Evolutionary conservation across 1,140 invertebrate genomes (phyloP).

Genomic region (Bicyclus anynana): DNA sequence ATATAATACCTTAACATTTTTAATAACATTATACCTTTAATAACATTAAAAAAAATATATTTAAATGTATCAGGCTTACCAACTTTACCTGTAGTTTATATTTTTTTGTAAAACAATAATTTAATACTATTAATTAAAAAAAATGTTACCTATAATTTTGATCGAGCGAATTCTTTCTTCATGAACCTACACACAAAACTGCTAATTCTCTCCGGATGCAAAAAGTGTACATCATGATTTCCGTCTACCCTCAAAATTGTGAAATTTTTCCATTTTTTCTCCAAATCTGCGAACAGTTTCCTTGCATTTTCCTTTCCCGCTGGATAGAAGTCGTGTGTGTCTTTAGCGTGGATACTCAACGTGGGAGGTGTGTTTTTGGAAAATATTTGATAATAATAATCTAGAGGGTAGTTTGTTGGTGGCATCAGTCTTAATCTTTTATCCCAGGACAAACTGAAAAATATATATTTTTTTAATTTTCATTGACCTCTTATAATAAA

Average conservation of each 20-base stretch:
- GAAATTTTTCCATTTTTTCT: conserved; percentile 23
- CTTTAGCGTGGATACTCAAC: conserved; percentile 30
- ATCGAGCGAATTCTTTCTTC: background rate
- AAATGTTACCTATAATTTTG: no score
- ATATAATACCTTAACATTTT: no score
- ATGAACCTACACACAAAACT: conserved; percentile 4
- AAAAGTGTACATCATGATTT: conserved; percentile 45
- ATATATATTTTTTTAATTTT: no score
- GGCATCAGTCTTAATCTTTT: conserved; percentile 6
- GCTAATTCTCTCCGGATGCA: conserved; percentile 25
- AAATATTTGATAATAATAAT: conserved; percentile 17
- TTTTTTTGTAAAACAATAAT: no score
- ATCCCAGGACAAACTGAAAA: conserved; percentile 53
- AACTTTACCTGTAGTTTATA: no score
- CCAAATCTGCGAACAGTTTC: conserved; percentile 20
- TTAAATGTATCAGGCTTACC: no score
- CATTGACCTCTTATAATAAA: no score
- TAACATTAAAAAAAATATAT: no score
- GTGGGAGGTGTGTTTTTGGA: conserved; percentile 25
- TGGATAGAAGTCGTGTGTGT: background rate
- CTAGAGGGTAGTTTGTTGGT: conserved; percentile 8
- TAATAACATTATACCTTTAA: no score
- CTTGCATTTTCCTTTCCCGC: conserved; percentile 16
- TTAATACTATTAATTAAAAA: no score
- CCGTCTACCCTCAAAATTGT: conserved; percentile 31